Conservation (phyloP, 2,888 invertebrate species). For the Polyommatus iphigenia region DNA sequence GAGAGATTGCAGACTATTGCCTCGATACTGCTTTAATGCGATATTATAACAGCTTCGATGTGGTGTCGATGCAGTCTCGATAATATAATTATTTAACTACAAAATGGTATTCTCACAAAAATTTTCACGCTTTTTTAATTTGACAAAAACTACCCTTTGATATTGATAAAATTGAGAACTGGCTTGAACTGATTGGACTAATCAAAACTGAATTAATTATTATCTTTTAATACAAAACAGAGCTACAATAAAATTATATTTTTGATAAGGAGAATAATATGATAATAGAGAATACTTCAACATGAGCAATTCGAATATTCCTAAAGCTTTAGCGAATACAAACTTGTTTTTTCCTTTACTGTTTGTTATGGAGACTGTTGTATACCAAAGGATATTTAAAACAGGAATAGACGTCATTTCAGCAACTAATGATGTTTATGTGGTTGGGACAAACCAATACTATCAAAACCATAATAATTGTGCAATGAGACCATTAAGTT, state of each 20-base stretch:
- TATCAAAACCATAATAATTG: neutral
- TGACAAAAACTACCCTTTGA: no score
- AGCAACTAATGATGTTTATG: neutral
- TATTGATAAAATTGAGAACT: no score
- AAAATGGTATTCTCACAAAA: no score
- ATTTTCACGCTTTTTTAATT: no score
- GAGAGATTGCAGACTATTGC: neutral
- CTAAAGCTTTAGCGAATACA: neutral
- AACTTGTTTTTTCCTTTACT: neutral
- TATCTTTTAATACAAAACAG: no score
- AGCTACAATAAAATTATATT: no score
- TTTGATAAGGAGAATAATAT: neutral
- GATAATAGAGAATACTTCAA: neutral
- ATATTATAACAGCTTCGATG: neutral
- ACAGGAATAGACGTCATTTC: slow-evolving; percentile 10
- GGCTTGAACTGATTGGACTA: neutral
- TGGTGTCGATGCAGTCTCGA: no score
- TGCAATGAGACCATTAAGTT: neutral
- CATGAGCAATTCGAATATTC: neutral
- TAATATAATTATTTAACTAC: no score
- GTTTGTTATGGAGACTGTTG: neutral
- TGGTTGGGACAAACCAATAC: neutral
- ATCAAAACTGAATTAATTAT: neutral
- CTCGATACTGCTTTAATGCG: neutral
- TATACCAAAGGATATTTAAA: neutral